Conservation (phyloP, 2,797 vertebrate species). For the Oceanodroma leucorhoa region DNA sequence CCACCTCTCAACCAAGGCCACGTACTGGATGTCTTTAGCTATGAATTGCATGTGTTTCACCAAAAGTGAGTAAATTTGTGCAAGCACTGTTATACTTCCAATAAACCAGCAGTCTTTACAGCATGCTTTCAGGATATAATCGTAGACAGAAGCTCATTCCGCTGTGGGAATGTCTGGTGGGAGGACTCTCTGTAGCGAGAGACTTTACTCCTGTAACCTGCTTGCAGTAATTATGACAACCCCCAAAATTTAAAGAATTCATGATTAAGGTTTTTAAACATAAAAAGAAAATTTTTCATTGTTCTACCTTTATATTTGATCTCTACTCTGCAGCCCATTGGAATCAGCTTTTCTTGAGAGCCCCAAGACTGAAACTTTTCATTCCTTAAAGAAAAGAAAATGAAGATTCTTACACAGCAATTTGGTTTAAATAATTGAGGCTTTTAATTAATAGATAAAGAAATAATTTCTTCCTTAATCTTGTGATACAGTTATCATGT, state of each 20-base stretch:
- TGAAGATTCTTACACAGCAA: background rate
- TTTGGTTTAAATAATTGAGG: background rate
- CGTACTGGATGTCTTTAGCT: background rate
- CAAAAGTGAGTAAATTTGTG: background rate
- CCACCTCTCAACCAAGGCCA: background rate
- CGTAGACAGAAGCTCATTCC: accelerated
- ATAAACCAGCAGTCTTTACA: background rate
- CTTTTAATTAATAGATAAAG: background rate
- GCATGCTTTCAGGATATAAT: accelerated
- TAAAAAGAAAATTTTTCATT: background rate
- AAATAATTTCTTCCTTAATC: background rate
- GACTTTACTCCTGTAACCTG: background rate
- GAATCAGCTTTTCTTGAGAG: background rate
- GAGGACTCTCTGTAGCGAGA: background rate
- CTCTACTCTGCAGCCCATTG: background rate
- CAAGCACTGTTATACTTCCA: accelerated
- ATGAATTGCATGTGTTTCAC: background rate
- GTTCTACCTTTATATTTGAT: background rate
- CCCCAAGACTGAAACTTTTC: background rate
- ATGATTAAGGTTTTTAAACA: background rate
- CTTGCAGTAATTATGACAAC: background rate
- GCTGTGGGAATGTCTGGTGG: accelerated
- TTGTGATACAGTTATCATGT: background rate
- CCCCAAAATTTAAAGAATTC: background rate
- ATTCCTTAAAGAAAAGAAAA: background rate